Percentiles rank a stretch among this genome's conserved stretches.
These are phyloP conservation scores for Chalcis sispes DNA, from an alignment of 2,888 invertebrate genomes.

Conservation along the genomic window DNA sequence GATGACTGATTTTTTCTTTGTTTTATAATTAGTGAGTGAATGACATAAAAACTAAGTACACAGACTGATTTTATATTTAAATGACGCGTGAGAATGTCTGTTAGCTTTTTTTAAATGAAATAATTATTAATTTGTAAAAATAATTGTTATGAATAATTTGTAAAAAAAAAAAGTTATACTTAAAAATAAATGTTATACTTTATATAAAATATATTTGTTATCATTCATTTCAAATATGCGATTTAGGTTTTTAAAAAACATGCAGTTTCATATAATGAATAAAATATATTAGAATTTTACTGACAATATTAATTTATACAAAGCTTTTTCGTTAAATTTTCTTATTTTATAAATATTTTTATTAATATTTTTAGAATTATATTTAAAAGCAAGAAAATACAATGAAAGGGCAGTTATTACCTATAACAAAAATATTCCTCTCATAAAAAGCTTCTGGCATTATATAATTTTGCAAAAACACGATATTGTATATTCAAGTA, in stretches of 20 bases:
- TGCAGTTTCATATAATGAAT: constrained; percentile 22
- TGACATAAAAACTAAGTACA: constrained; percentile 28
- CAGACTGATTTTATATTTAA: constrained; percentile 53
- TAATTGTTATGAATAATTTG: constrained; percentile 49
- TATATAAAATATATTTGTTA: constrained; percentile 1
- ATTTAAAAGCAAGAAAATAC: constrained; percentile 33
- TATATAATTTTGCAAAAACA: constrained; percentile 17
- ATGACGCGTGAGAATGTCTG: constrained; percentile 25
- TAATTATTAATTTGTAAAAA: constrained; percentile 50
- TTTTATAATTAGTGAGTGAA: constrained; percentile 30
- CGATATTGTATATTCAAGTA: constrained; percentile 11
- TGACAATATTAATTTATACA: constrained; percentile 47
- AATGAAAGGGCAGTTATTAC: constrained; percentile 27
- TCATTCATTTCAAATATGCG: constrained; percentile 21
- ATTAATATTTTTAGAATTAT: constrained; percentile 27
- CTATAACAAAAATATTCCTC: constrained; percentile 39
- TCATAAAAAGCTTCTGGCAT: constrained; percentile 18
- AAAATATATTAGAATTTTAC: constrained; percentile 49
- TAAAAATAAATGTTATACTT: constrained; percentile 51
- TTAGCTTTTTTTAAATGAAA: constrained; percentile 41
- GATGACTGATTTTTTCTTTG: constrained; percentile 40
- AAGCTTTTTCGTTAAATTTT: constrained; percentile 37
- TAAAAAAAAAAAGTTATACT: constrained; percentile 40
- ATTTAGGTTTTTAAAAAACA: constrained; percentile 1
- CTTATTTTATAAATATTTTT: constrained; percentile 41